Conservation (phyloP, 2,113 vertebrate genomes). For the Chloropsis cyanopogon region DNA sequence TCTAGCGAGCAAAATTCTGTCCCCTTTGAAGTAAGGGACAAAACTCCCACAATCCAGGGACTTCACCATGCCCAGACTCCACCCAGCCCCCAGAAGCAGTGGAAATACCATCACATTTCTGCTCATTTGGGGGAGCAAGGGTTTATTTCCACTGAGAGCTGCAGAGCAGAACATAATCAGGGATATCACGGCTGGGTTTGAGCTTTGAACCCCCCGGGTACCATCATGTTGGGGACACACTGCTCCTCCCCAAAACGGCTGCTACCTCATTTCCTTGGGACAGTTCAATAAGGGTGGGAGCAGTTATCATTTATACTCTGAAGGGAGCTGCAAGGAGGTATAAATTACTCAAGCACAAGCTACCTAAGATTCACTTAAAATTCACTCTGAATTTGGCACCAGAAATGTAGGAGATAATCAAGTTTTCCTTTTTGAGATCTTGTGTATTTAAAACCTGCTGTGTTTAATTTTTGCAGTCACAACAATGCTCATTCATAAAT, state of each 20-base stretch:
- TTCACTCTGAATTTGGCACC: constrained; percentile 37
- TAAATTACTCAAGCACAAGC: constrained; percentile 42
- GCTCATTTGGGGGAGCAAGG: not conserved
- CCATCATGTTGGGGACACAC: fast-evolving
- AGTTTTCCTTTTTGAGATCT: constrained; percentile 30
- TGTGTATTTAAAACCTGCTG: constrained; percentile 41
- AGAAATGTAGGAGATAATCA: constrained; percentile 42
- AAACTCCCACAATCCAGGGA: not conserved
- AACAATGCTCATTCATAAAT: constrained; percentile 62
- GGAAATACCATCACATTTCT: not conserved
- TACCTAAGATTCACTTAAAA: constrained; percentile 20
- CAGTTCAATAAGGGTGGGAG: not conserved
- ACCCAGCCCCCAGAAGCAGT: not conserved
- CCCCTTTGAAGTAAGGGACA: not conserved
- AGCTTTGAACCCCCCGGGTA: fast-evolving
- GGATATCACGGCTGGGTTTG: not conserved
- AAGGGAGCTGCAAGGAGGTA: constrained; percentile 7
- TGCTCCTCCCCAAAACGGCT: not conserved
- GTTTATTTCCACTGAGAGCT: not conserved
- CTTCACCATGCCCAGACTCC: not conserved
- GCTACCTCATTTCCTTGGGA: not conserved
- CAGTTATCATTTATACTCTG: not conserved
- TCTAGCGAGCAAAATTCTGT: not conserved
- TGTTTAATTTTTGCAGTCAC: constrained; percentile 58
- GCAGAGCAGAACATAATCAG: not conserved